Conservation (phyloP, 2,888 invertebrate genomes). For the Pediacus dermestoides region DNA sequence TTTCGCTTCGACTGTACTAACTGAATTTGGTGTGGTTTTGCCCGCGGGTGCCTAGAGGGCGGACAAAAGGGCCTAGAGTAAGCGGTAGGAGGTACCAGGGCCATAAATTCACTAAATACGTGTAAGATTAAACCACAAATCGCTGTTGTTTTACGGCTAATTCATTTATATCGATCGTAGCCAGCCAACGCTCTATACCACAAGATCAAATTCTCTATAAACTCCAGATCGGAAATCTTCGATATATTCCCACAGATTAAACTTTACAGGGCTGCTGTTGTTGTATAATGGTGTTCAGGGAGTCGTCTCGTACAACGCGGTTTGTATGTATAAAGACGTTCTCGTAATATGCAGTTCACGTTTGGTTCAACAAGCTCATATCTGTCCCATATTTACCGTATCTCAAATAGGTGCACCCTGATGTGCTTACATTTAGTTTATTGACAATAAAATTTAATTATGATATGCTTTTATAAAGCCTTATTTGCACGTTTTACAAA, state of each 20-base stretch:
- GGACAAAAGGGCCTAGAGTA: slow-evolving; percentile 32
- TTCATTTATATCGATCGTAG: slow-evolving; percentile 49
- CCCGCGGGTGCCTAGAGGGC: slow-evolving; percentile 17
- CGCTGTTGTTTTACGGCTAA: slow-evolving; percentile 51
- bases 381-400: slow-evolving; percentile 12
- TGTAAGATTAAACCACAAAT: slow-evolving; percentile 52
- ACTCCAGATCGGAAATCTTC: slow-evolving; percentile 20
- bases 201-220: slow-evolving; percentile 25
- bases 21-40: slow-evolving; percentile 33
- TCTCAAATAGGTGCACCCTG: no score
- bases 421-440: no score
- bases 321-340: no score
- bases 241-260: slow-evolving; percentile 14
- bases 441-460: no score
- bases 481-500: no score
- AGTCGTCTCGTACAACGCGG: no score
- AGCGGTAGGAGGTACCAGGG: slow-evolving; percentile 40
- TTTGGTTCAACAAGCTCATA: slow-evolving; percentile 17
- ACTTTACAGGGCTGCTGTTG: not conserved
- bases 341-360: slow-evolving; percentile 11
- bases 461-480: no score
- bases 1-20: slow-evolving; percentile 22
- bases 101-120: slow-evolving; percentile 50
- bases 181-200: slow-evolving; percentile 29
- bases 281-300: not conserved